These are phyloP conservation scores for Meda fulgida DNA, from an alignment of 2,797 vertebrate species.

Conservation along the genomic window DNA sequence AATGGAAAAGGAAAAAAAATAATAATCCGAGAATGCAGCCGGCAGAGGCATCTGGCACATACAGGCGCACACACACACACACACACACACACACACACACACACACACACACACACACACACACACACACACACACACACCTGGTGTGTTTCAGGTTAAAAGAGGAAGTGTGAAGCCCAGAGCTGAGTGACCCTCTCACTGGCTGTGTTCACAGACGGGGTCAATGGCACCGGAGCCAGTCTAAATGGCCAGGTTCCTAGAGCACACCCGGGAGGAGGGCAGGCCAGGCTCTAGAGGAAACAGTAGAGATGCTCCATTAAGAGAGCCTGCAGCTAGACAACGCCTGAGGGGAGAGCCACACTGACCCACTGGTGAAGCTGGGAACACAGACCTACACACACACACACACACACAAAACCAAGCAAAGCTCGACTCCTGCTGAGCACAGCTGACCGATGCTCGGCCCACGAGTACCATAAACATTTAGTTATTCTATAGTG, in stretches of 20 bases:
- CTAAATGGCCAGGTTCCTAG: constrained; percentile 77
- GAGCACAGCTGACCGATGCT: constrained; percentile 39
- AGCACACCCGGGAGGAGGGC: constrained; percentile 75
- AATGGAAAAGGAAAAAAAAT: background rate
- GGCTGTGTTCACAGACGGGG: constrained; percentile 66
- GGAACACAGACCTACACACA: constrained; percentile 20
- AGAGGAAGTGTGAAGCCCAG: constrained; percentile 61
- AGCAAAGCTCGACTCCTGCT: constrained; percentile 18
- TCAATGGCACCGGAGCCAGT: constrained; percentile 69
- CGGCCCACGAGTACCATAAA: constrained; percentile 11
- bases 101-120: too few relatives aligned
- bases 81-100: background rate
- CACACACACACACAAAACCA: constrained; percentile 22
- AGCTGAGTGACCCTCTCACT: constrained; percentile 57
- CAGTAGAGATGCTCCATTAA: constrained; percentile 58
- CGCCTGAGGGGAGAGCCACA: constrained; percentile 60
- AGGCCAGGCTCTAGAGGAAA: constrained; percentile 66
- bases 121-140: background rate
- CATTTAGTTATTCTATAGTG: background rate
- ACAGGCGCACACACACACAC: background rate
- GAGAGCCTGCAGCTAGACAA: constrained; percentile 59
- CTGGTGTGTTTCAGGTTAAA: constrained; percentile 56
- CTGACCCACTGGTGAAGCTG: constrained; percentile 51
- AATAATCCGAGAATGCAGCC: background rate
- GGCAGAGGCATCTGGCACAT: constrained; percentile 27